Percentiles rank a stretch among this genome's conserved stretches.
Conservation (phyloP, 2,888 invertebrate genomes). For the Pterostichus madidus region DNA sequence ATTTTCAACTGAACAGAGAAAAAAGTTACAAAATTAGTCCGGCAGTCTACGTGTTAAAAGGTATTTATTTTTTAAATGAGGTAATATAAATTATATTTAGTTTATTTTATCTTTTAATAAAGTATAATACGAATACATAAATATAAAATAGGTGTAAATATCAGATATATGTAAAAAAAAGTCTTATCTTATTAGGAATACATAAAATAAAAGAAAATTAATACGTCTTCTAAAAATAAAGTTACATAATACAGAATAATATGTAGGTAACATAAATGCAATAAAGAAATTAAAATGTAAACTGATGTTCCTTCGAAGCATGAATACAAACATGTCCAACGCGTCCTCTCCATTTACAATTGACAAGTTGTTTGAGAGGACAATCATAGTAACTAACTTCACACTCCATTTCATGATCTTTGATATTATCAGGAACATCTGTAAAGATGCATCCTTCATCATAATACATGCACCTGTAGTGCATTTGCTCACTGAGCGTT, state of each 20-base stretch:
- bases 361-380: conserved; percentile 58
- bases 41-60: no score
- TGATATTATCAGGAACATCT: conserved; percentile 53
- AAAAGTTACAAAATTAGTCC: no score
- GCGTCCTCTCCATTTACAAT: conserved; percentile 59
- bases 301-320: conserved; percentile 60
- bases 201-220: no score
- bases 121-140: no score
- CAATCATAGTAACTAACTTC: conserved; percentile 58
- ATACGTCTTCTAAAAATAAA: no score
- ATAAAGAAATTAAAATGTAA: conserved; percentile 44
- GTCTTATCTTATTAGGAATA: no score
- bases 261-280: background rate
- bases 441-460: conserved; percentile 60
- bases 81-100: background rate
- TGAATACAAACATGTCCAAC: conserved; percentile 57
- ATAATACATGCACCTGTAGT: conserved; percentile 61
- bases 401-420: conserved; percentile 57
- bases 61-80: background rate
- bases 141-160: no score
- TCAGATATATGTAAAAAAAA: no score
- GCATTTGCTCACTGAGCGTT: conserved; percentile 62
- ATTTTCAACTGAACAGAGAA: no score
- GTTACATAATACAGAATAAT: no score
- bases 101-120: no score